Base-by-base conservation (phyloP, 2,888 invertebrate species). In the Ophioninae sp. region DNA sequence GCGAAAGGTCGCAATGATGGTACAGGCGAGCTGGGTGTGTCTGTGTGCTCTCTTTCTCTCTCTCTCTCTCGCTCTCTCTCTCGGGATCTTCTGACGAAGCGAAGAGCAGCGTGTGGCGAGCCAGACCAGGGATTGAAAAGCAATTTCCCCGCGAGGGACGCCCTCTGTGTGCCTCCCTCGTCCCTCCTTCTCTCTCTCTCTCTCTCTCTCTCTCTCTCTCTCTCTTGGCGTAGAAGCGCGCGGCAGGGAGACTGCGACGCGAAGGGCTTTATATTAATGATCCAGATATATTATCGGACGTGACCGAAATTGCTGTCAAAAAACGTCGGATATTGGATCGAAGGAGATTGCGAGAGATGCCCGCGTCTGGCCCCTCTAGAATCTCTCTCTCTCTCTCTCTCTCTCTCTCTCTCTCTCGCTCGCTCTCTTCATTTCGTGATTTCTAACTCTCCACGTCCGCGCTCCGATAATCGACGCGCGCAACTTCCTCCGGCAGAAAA, bases 301-400 rank as follows among this genome's bases (percentile, higher is more conserved):
- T 93, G 93, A 93, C 93, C 93, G 92, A 93, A 93, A 93, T 93
- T 93, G 93, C 93, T 92, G 93, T 93, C 93, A 93, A 93, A 93
- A 93, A 93, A 92, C 79, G 91, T 92, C 92, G 92, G 93, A 93
- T 93, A 93, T 93, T 93, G 92, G 92, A 93, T 92, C 92, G 92
- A 91, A 91, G 90, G 90, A 92, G 92, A 93, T 93, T 92, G 92
- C 91, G 90, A 92, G 91, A 92, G 91, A 92, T 91, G 89, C 90
- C 86, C 87, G 87, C 85, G 86, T 88, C 51, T 51, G 85, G 86
- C 87, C 82, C 30, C 30, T 30, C 30, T 30, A 30, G 30, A 30
- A 30, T 30, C 30, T 74, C 85, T 77, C 81, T 83, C 80, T 86
- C 83, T 81, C 81, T 82, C 82, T 82, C 79, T 51, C 61, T 77